Evolutionary conservation across 2,888 invertebrate species (phyloP).

Genomic region (Nemapogon koenigi): DNA sequence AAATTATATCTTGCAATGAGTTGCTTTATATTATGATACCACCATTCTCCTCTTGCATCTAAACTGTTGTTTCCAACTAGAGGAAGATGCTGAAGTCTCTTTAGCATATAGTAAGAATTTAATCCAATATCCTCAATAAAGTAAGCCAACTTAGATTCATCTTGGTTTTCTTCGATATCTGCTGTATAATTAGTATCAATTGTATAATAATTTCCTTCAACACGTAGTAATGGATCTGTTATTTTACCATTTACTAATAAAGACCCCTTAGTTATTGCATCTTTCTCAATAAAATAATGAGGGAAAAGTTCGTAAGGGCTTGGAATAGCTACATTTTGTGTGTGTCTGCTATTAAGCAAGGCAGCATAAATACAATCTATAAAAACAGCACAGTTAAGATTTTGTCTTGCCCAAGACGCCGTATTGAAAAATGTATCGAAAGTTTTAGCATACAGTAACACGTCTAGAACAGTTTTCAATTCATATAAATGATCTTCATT

Average conservation of each 20-base stretch:
- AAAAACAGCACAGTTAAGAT: slow-evolving; percentile 69
- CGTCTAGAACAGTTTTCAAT: slow-evolving; percentile 40
- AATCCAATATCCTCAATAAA: slow-evolving; percentile 76
- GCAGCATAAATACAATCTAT: slow-evolving; percentile 67
- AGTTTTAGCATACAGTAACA: slow-evolving; percentile 62
- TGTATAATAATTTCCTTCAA: slow-evolving; percentile 43
- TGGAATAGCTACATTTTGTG: slow-evolving; percentile 64
- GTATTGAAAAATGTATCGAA: slow-evolving; percentile 64
- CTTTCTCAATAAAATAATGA: slow-evolving; percentile 68
- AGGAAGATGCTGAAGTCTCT: slow-evolving; percentile 65
- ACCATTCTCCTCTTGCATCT: slow-evolving; percentile 65
- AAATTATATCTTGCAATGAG: slow-evolving; percentile 73
- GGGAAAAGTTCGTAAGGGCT: slow-evolving; percentile 73
- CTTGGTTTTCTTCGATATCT: slow-evolving; percentile 37
- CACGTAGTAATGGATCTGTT: slow-evolving; percentile 29
- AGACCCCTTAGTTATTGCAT: slow-evolving; percentile 58
- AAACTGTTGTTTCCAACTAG: slow-evolving; percentile 46
- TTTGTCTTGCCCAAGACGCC: slow-evolving; percentile 65
- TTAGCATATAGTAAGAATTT: slow-evolving; percentile 69
- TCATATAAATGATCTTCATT: slow-evolving; percentile 34
- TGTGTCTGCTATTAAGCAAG: slow-evolving; percentile 63
- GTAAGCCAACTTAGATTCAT: slow-evolving; percentile 69
- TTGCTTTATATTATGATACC: slow-evolving; percentile 71
- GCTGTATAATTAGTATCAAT: slow-evolving; percentile 45
- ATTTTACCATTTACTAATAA: slow-evolving; percentile 29